Evolutionary conservation across 2,888 invertebrate species (phyloP).

Genomic region (Panorpa germanica): DNA sequence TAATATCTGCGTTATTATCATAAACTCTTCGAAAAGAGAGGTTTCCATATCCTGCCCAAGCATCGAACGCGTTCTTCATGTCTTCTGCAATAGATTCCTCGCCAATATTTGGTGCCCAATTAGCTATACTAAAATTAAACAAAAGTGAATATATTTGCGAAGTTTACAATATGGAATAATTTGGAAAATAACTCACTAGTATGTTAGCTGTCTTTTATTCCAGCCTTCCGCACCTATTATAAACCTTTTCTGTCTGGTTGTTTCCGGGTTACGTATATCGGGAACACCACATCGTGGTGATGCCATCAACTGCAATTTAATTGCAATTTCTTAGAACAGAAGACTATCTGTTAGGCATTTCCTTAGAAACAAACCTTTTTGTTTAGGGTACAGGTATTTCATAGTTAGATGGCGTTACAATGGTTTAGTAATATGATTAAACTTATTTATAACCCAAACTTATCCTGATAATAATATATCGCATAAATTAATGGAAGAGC

Average conservation of each 20-base stretch:
- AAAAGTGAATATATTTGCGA: slow-evolving; percentile 2
- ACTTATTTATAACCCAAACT: too few species aligned
- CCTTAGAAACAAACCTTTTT: too few species aligned
- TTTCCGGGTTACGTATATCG: slow-evolving; percentile 29
- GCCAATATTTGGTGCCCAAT: slow-evolving; percentile 42
- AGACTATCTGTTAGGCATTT: too few species aligned
- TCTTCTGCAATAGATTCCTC: slow-evolving; percentile 32
- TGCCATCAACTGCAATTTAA: slow-evolving; percentile 34
- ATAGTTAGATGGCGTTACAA: too few species aligned
- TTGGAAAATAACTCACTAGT: slow-evolving; percentile 34
- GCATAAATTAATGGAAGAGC: slow-evolving; percentile 6
- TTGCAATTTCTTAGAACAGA: slow-evolving; percentile 27
- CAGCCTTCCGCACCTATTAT: slow-evolving; percentile 41
- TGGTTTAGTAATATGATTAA: too few species aligned
- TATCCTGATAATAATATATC: too few species aligned
- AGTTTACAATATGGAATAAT: not conserved
- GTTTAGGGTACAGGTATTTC: too few species aligned
- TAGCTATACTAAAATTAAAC: slow-evolving; percentile 34
- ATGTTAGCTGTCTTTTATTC: slow-evolving; percentile 45
- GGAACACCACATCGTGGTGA: slow-evolving; percentile 52
- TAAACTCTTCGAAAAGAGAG: slow-evolving; percentile 32
- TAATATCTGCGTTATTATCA: slow-evolving; percentile 46
- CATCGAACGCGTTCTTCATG: slow-evolving; percentile 37
- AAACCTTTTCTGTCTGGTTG: slow-evolving; percentile 32
- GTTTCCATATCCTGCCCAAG: slow-evolving; percentile 49